A percentile compares a stretch with the other conserved stretches of the same genome.
phyloP scores from a whole-genome alignment of 2,888 invertebrate species.

The Tortrix viridana region DNA sequence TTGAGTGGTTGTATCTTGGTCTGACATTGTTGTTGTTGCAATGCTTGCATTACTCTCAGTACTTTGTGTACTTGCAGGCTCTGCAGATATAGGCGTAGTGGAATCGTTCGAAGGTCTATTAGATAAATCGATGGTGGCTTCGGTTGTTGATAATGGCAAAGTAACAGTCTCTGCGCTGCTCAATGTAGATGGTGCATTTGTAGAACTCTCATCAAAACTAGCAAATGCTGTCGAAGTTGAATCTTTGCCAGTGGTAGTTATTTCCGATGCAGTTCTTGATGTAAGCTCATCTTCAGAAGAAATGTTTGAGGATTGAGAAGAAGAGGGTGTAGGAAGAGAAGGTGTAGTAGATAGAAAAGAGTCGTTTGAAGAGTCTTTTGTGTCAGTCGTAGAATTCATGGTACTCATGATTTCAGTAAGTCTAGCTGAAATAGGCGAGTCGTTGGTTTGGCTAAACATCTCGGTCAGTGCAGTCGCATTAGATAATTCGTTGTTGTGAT shows the following conservation, averaged over 20 bases:
- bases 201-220: slow-evolving; percentile 31
- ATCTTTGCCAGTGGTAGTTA: slow-evolving; percentile 32
- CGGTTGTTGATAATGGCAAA: slow-evolving; percentile 49
- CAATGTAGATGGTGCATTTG: slow-evolving; percentile 31
- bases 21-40: slow-evolving; percentile 39
- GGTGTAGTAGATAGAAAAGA: slow-evolving; percentile 46
- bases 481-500: slow-evolving; percentile 74
- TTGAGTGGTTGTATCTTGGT: slow-evolving; percentile 46
- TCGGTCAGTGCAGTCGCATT: slow-evolving; percentile 65
- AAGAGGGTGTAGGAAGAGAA: slow-evolving; percentile 46
- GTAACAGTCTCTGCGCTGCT: slow-evolving; percentile 45
- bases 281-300: slow-evolving; percentile 45
- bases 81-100: slow-evolving; percentile 49
- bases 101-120: slow-evolving; percentile 23
- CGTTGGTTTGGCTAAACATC: slow-evolving; percentile 56
- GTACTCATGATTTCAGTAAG: slow-evolving; percentile 71
- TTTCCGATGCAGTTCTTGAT: slow-evolving; percentile 40
- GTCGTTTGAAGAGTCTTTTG: slow-evolving; percentile 48
- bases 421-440: slow-evolving; percentile 64
- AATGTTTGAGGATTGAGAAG: slow-evolving; percentile 47
- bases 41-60: slow-evolving; percentile 51
- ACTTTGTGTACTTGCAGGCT: slow-evolving; percentile 41
- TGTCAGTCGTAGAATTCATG: slow-evolving; percentile 63
- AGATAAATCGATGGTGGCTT: slow-evolving; percentile 43
- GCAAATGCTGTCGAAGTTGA: slow-evolving; percentile 35